Conservation (phyloP, 2,113 vertebrate genomes). For the Clinocottus analis region DNA sequence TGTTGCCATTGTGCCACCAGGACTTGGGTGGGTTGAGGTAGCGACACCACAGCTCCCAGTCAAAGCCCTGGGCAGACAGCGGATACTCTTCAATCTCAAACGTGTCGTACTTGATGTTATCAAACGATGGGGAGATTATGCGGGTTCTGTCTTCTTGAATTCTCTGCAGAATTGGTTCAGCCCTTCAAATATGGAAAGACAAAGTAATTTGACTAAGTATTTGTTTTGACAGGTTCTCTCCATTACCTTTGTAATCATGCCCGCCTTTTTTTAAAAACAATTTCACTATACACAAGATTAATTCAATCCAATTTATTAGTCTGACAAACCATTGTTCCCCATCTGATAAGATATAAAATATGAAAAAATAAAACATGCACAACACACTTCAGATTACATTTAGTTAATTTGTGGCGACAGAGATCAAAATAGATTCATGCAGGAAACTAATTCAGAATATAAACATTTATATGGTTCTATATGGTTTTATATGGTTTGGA, state of each 20-base stretch:
- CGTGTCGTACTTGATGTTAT: constrained; percentile 98
- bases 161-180: constrained; percentile 93
- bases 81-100: constrained; percentile 98
- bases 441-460: background rate
- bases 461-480: background rate
- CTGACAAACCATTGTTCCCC: constrained; percentile 12
- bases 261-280: constrained; percentile 21
- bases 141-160: constrained; percentile 96
- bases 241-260: constrained; percentile 29
- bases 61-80: constrained; percentile 95
- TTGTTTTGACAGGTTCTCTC: constrained; percentile 32
- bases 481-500: no score
- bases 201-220: constrained; percentile 38
- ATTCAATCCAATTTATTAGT: constrained; percentile 29
- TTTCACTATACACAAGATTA: constrained; percentile 16
- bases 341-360: constrained; percentile 12
- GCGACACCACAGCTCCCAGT: constrained; percentile 99
- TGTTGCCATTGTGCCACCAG: constrained; percentile 95
- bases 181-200: constrained; percentile 82
- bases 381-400: background rate
- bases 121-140: constrained; percentile 96
- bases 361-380: background rate
- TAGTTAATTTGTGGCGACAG: background rate
- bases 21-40: constrained; percentile 96
- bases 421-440: background rate